Base-by-base conservation (phyloP, 2,113 vertebrate genomes). In the Aleadryas rufinucha region DNA sequence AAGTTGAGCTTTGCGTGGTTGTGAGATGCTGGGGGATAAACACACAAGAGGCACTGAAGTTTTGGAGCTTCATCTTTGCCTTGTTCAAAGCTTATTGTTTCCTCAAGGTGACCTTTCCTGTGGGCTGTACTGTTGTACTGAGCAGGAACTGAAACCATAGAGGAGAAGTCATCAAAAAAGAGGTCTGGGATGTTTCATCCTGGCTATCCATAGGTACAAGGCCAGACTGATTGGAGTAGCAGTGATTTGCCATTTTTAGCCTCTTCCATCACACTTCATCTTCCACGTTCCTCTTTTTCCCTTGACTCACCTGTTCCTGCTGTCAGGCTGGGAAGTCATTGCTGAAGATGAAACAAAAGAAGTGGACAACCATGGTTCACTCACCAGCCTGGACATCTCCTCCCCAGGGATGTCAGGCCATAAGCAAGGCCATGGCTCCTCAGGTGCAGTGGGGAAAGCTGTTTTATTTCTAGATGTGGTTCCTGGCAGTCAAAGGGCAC, bases 281-380 rank as follows among this genome's bases (percentile, higher is more conserved):
- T 85, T 76, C 42, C 81, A 30, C 22, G 10, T 47, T 89, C 71
- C 16, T 91, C 19, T 16, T 56, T 97, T 97, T 97, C 92, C 98
- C 97, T 99, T 99, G 97, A 99, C 98, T 89, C 6, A 0, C 23
- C 57, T 75, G 19, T 53, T 52, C 37, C 27, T 71, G 45, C 31
- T 81, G 54, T 89, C 92, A 99, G 99, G 99, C 72, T 99, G 99
- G 99, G 99, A 99, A 95, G 97, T 99, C 28, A 98, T 99, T 82
- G 98, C 97, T 63, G 99, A 99, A 96, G 99, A 98, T 91, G 99
- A 99, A 95, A 97, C 98, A 16, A 99, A 99, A 94, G 98, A 99
- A 96, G 97, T 96, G 17, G 99, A 99, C 82, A 98, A 98, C 93
- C 98, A 99, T 13, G 97, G 98, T 59, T 98, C 97, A 0, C 96